Evolutionary conservation across 1,140 invertebrate species (phyloP).

Genomic region (Cardiocondyla obscurior): DNA sequence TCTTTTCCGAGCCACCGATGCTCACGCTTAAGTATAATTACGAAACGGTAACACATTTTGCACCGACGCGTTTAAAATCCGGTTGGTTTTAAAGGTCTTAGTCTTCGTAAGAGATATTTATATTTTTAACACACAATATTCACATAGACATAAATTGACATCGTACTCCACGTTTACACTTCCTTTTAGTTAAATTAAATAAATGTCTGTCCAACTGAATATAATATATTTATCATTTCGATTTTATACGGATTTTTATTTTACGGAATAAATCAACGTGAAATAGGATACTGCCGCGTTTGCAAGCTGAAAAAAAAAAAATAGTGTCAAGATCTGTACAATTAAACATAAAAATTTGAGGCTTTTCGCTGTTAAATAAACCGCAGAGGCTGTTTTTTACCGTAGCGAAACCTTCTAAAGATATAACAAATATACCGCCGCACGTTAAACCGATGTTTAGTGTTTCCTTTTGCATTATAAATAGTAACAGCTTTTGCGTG

Average conservation of each 20-base stretch:
- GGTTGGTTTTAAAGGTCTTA: not conserved
- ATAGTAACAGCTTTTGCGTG: conserved; percentile 23
- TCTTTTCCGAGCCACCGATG: not conserved
- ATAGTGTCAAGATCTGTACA: not conserved
- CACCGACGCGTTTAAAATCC: not conserved
- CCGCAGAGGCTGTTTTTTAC: conserved; percentile 10
- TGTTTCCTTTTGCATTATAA: conserved; percentile 30
- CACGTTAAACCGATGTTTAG: not conserved
- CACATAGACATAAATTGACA: not conserved
- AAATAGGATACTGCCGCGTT: conserved; percentile 29
- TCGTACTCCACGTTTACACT: not conserved
- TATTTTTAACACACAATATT: not conserved
- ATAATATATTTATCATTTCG: not conserved
- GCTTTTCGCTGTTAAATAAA: not conserved
- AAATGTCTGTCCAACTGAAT: not conserved
- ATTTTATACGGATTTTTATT: too few relatives aligned
- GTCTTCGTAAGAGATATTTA: not conserved
- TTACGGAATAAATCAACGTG: conserved; percentile 4
- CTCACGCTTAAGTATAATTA: not conserved
- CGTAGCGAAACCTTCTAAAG: conserved; percentile 30
- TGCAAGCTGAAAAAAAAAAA: not conserved
- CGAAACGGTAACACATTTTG: not conserved
- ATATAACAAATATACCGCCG: not conserved
- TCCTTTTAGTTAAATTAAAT: not conserved
- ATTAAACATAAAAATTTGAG: not conserved